Percentiles rank a stretch among this genome's conserved stretches.
phyloP scores from a whole-genome alignment of 2,113 vertebrate genomes.

The Oxyura jamaicensis region DNA sequence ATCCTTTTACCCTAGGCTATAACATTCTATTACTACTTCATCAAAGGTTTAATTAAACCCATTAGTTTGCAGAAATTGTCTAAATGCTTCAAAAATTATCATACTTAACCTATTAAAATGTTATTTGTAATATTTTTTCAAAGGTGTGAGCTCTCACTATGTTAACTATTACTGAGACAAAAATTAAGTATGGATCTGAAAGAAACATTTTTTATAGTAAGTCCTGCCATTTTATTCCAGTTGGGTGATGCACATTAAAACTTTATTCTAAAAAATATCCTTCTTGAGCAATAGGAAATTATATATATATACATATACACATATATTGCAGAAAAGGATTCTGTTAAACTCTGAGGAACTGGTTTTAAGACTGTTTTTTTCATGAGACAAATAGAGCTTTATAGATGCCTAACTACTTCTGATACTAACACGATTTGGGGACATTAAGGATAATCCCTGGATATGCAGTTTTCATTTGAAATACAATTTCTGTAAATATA shows the following conservation, averaged over 20 bases:
- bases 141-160: background rate
- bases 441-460: background rate
- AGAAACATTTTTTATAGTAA: background rate
- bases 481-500: background rate
- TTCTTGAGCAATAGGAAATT: background rate
- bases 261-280: background rate
- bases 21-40: slow-evolving; percentile 38
- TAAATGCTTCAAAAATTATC: background rate
- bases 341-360: background rate
- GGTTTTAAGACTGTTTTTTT: background rate
- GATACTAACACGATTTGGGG: background rate
- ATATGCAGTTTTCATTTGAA: background rate
- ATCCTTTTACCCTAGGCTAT: slow-evolving; percentile 46
- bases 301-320: background rate
- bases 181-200: background rate
- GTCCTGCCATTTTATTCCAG: background rate
- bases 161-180: background rate
- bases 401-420: background rate
- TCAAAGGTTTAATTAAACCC: slow-evolving; percentile 51
- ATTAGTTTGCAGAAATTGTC: slow-evolving; percentile 20
- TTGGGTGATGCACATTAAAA: background rate
- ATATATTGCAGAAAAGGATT: background rate
- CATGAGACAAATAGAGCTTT: background rate
- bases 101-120: background rate
- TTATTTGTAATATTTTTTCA: background rate